A percentile compares a stretch with the other conserved stretches of the same genome.
These are phyloP conservation scores for Ophion obscuratus DNA, from an alignment of 2,888 invertebrate species.

Conservation along the genomic window DNA sequence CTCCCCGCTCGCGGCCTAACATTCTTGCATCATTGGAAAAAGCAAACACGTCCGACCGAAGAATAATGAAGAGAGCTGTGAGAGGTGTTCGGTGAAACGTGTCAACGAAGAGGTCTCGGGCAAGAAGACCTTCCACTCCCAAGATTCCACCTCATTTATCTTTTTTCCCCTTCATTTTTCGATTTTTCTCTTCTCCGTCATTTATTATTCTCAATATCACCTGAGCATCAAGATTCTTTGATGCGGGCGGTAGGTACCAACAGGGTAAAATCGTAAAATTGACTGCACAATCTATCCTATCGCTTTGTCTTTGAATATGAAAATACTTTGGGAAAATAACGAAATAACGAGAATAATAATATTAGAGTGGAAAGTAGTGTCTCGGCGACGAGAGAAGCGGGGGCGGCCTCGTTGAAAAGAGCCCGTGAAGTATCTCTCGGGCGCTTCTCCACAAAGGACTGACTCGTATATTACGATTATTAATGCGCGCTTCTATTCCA, in stretches of 20 bases:
- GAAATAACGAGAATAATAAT: slow-evolving; percentile 17
- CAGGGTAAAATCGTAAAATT: too few relatives aligned
- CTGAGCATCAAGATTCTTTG: not conserved
- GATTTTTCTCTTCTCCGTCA: not conserved
- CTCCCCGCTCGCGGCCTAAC: slow-evolving; percentile 2
- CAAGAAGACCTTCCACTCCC: not conserved
- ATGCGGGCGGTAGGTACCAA: not conserved
- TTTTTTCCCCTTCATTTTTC: slow-evolving; percentile 20
- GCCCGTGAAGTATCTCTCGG: slow-evolving; percentile 55
- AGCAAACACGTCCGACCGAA: slow-evolving; percentile 60
- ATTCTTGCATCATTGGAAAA: slow-evolving; percentile 50
- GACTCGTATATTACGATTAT: slow-evolving; percentile 83
- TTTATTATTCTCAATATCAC: not conserved
- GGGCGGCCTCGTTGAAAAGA: slow-evolving; percentile 40
- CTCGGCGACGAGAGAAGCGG: slow-evolving; percentile 3
- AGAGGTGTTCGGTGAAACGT: slow-evolving; percentile 52
- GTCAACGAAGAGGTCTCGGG: slow-evolving; percentile 17
- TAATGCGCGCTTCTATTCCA: slow-evolving; percentile 74
- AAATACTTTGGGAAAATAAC: not conserved
- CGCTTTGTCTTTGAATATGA: not conserved
- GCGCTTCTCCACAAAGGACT: slow-evolving; percentile 78
- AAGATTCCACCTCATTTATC: slow-evolving; percentile 16
- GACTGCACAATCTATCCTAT: too few relatives aligned
- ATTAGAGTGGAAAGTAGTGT: slow-evolving; percentile 31
- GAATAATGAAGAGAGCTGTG: slow-evolving; percentile 55